Evolutionary conservation across 2,113 vertebrate genomes (phyloP).

Genomic region (Myotis davidii): DNA sequence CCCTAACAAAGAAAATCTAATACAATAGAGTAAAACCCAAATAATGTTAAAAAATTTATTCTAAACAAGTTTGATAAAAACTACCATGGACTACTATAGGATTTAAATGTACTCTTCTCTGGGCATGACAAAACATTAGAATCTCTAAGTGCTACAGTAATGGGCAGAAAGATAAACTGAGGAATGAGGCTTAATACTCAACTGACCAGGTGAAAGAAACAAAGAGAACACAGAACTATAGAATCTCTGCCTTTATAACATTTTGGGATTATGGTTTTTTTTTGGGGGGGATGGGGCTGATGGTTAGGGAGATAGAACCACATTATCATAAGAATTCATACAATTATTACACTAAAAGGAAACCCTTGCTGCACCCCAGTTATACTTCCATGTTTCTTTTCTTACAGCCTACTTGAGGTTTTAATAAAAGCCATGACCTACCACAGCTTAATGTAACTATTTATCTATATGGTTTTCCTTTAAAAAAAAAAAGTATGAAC

Average conservation of each 20-base stretch:
- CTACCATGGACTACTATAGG: neutral
- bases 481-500: neutral
- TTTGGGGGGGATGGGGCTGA: fast-evolving
- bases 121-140: neutral
- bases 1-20: conserved; percentile 25
- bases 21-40: neutral
- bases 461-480: neutral
- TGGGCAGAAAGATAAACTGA: neutral
- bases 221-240: neutral
- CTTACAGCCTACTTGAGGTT: neutral
- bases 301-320: neutral
- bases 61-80: neutral
- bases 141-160: neutral
- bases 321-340: neutral
- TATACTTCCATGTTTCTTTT: neutral
- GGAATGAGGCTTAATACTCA: conserved; percentile 3
- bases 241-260: neutral
- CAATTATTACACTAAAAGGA: neutral
- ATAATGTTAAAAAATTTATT: conserved; percentile 8
- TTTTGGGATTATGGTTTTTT: neutral
- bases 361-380: neutral
- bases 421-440: conserved; percentile 20
- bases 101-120: conserved; percentile 38
- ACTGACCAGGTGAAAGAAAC: neutral
- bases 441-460: neutral